Base-by-base conservation (phyloP, 2,113 vertebrate genomes). In the Neofelis nebulosa region DNA sequence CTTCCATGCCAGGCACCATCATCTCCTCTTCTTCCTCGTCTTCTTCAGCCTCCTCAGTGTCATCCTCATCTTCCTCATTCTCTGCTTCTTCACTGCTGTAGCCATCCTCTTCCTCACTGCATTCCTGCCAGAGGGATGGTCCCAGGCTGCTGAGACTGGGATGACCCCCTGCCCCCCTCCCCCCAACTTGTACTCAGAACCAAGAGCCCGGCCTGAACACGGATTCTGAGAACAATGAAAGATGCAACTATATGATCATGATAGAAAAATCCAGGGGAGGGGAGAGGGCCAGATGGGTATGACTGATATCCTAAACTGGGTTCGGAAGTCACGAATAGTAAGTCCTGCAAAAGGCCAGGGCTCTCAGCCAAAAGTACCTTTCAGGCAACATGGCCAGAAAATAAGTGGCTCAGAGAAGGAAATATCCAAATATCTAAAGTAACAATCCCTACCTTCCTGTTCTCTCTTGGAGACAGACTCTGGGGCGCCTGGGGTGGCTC, bases 1-100 rank as follows among this genome's bases (percentile, higher is more conserved):
- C 99, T 76, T 99, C 99, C 99, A 99, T 99, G 96, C 99, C 99
- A 69, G 99, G 99, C 93, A 99, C 98, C 99, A 99, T 99, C 99
- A 99, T 99, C 76, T 99, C 99, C 83, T 99, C 99, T 92, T 99
- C 99, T 95, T 97, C 78, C 73, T 99, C 98, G 7, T 99, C 99
- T 73, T 99, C 99, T 96, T 99, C 99, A 8, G 99, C 99, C 97
- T 99, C 98, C 92, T 99, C 99, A 97, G 98, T 99, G 89, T 99
- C 99, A 95, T 99, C 99, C 81, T 99, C 99, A 8, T 99, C 99
- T 52, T 99, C 99, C 94, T 99, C 99, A 4, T 99, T 98, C 92
- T 99, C 99, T 87, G 97, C 99, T 97, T 99, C 99, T 95, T 99
- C 99, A 7, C 99, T 99, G 84, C 99, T 99, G 92, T 99, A 99